These are phyloP conservation scores for Salticus scenicus DNA, from an alignment of 2,888 invertebrate genomes.

Conservation along the genomic window DNA sequence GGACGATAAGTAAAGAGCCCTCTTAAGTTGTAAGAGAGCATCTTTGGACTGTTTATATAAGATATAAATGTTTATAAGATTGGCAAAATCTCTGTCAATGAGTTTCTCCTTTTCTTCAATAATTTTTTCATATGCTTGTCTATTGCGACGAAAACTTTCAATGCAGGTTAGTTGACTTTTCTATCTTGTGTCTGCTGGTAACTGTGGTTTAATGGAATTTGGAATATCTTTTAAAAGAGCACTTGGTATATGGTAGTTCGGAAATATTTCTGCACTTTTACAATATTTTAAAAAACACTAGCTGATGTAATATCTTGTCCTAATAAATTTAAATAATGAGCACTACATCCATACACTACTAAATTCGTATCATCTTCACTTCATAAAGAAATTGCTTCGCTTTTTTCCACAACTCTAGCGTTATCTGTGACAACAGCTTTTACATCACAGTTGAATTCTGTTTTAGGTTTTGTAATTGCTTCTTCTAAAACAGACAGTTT, in stretches of 20 bases:
- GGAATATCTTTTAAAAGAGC: too few relatives aligned
- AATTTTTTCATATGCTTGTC: constrained; percentile 3
- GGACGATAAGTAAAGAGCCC: too few relatives aligned
- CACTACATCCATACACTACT: too few relatives aligned
- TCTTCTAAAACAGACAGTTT: neutral
- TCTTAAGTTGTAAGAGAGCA: neutral
- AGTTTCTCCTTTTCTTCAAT: neutral
- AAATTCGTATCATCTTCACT: too few relatives aligned
- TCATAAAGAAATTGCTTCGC: too few relatives aligned
- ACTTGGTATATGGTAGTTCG: too few relatives aligned
- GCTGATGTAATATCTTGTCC: neutral
- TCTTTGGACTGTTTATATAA: neutral
- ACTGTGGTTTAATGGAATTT: too few relatives aligned
- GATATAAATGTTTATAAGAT: neutral
- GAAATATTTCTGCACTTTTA: neutral
- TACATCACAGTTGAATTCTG: neutral
- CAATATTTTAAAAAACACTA: neutral
- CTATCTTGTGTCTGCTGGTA: too few relatives aligned
- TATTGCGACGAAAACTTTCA: neutral
- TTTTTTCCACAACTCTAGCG: too few relatives aligned
- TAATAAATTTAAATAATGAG: too few relatives aligned
- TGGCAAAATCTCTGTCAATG: neutral
- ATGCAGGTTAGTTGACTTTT: too few relatives aligned
- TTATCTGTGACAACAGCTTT: neutral
- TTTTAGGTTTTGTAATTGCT: neutral